Evolutionary conservation across 2,888 invertebrate genomes (phyloP).

Genomic region (Andrena marginata): DNA sequence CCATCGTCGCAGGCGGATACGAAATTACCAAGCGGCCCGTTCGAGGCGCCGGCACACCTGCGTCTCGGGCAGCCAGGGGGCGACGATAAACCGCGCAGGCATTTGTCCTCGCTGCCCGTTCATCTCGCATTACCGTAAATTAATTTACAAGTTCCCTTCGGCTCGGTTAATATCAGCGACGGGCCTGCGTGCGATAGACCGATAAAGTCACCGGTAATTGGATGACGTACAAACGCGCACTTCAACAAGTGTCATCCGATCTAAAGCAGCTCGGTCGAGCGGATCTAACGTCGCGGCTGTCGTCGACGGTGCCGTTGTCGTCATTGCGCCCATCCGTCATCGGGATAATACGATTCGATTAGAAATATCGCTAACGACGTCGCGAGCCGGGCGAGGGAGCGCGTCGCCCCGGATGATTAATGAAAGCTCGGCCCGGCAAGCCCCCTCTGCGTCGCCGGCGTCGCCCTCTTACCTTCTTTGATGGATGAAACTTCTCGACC

Average conservation of each 20-base stretch:
- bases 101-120: constrained; percentile 42
- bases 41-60: neutral
- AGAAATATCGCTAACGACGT: constrained; percentile 65
- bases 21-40: constrained; percentile 36
- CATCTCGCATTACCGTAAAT: constrained; percentile 44
- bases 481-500: constrained; percentile 63
- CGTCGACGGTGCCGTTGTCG: constrained; percentile 20
- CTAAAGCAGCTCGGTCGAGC: constrained; percentile 22
- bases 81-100: constrained; percentile 1
- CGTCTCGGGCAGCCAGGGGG: constrained; percentile 3
- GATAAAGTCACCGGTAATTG: constrained; percentile 64
- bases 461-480: constrained; percentile 29
- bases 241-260: constrained; percentile 64
- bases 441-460: neutral
- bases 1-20: constrained; percentile 46
- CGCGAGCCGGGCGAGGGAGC: constrained; percentile 1
- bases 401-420: constrained; percentile 62
- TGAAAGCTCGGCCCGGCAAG: constrained; percentile 45
- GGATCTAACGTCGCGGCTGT: constrained; percentile 26
- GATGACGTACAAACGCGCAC: constrained; percentile 50
- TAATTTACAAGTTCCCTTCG: constrained; percentile 58
- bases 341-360: constrained; percentile 71
- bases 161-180: constrained; percentile 44
- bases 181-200: constrained; percentile 46
- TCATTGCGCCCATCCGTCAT: constrained; percentile 58